phyloP scores from a whole-genome alignment of 92 coral and sea anemone genomes.

The Epizoanthus ramosus region DNA sequence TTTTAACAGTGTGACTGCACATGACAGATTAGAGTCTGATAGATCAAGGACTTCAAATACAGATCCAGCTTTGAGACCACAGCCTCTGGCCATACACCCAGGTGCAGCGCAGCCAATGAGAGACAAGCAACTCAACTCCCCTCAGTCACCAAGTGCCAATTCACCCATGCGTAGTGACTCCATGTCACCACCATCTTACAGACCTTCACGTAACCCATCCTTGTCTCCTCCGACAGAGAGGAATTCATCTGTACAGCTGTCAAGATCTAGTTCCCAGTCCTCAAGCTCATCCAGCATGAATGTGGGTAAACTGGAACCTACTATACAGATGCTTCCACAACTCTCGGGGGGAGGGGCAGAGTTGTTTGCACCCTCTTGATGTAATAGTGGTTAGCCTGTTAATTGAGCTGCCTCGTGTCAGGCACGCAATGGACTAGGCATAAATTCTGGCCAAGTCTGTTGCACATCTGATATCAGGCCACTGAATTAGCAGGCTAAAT shows the following conservation, averaged over 20 bases:
- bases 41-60: constrained; percentile 29
- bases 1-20: constrained; percentile 28
- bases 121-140: constrained; percentile 18
- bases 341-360: constrained; percentile 39
- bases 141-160: neutral
- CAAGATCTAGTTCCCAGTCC: constrained; percentile 31
- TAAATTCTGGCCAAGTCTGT: too few relatives aligned
- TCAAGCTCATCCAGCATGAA: constrained; percentile 22
- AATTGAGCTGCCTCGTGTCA: too few relatives aligned
- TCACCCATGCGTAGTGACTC: constrained; percentile 3
- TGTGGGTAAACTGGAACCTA: constrained; percentile 41
- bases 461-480: too few relatives aligned
- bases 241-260: constrained; percentile 11
- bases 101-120: constrained; percentile 39
- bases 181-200: neutral
- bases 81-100: constrained; percentile 35
- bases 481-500: neutral
- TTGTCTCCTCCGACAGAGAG: constrained; percentile 8
- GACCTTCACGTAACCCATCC: neutral
- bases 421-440: too few relatives aligned
- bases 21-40: neutral
- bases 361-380: constrained; percentile 35
- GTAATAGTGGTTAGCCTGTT: neutral
- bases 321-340: constrained; percentile 20
- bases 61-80: constrained; percentile 28